phyloP scores from a whole-genome alignment of 2,797 vertebrate genomes.

The Eospalax fontanierii region DNA sequence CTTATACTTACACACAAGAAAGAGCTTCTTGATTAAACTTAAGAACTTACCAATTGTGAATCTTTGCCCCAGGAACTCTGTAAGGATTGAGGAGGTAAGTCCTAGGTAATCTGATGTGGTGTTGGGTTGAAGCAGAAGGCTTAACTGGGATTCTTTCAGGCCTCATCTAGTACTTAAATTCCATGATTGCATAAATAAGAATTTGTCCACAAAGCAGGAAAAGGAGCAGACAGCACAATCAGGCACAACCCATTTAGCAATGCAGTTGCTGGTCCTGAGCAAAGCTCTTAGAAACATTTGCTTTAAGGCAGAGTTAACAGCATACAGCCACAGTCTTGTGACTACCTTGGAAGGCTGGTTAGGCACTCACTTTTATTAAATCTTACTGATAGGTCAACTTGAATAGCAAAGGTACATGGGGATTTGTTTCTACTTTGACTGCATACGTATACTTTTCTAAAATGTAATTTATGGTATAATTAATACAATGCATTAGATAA shows the following conservation, averaged over 20 bases:
- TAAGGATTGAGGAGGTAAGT: slow-evolving; percentile 70
- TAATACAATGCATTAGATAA: neutral
- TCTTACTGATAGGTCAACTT: neutral
- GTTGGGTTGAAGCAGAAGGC: slow-evolving; percentile 72
- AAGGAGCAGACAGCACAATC: slow-evolving; percentile 65
- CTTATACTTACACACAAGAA: slow-evolving; percentile 66
- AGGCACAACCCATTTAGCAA: slow-evolving; percentile 54
- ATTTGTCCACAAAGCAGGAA: slow-evolving; percentile 80
- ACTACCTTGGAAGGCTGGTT: neutral
- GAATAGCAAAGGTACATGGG: neutral
- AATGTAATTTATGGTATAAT: neutral
- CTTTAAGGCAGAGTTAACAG: neutral
- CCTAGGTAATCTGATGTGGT: slow-evolving; percentile 76
- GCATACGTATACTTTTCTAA: neutral
- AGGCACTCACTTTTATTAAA: neutral
- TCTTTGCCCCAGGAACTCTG: slow-evolving; percentile 77
- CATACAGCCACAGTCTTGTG: neutral
- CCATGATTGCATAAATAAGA: slow-evolving; percentile 76
- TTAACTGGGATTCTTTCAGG: slow-evolving; percentile 78
- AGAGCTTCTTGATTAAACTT: slow-evolving; percentile 78
- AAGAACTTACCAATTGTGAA: slow-evolving; percentile 72
- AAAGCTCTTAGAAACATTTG: slow-evolving; percentile 16
- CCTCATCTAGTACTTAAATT: slow-evolving; percentile 69
- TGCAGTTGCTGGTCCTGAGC: slow-evolving; percentile 5
- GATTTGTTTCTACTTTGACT: slow-evolving; percentile 9